A percentile compares a stretch with the other conserved stretches of the same genome.
These are phyloP conservation scores for Balaeniceps rex DNA, from an alignment of 2,113 vertebrate species.

Conservation along the genomic window DNA sequence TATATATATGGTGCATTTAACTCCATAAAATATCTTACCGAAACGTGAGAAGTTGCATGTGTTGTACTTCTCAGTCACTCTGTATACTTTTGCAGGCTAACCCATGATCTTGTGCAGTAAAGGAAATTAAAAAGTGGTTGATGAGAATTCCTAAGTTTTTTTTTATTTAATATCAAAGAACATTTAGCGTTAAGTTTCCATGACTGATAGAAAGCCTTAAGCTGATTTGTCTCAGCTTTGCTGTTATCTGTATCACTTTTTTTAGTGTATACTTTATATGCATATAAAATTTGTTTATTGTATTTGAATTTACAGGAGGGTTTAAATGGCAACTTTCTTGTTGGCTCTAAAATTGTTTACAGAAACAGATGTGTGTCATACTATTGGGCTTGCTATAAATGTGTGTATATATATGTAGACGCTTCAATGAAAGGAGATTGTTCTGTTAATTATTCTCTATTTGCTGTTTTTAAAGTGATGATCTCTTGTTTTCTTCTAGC, in stretches of 20 bases:
- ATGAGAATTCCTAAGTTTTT: neutral
- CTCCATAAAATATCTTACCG: rapidly evolving
- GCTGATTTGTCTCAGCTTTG: neutral
- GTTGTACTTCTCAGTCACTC: neutral
- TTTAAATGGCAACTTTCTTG: neutral
- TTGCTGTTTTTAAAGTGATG: conserved; percentile 5
- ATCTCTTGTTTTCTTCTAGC: conserved; percentile 77
- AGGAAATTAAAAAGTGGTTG: neutral
- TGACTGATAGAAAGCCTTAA: neutral
- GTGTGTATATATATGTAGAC: neutral
- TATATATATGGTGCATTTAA: neutral
- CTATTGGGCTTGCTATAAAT: neutral
- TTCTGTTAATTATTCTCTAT: neutral
- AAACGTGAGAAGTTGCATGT: neutral
- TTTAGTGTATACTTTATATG: neutral
- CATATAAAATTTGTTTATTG: neutral
- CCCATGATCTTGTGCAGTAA: rapidly evolving
- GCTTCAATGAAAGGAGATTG: neutral
- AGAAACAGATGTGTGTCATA: neutral
- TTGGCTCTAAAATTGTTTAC: neutral
- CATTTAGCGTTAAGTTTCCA: neutral
- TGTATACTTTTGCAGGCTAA: neutral
- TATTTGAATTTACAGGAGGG: neutral
- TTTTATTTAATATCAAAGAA: neutral
- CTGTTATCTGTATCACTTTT: neutral